Conservation (phyloP, 2,888 invertebrate species). For the Trissolcus brochymenae region DNA sequence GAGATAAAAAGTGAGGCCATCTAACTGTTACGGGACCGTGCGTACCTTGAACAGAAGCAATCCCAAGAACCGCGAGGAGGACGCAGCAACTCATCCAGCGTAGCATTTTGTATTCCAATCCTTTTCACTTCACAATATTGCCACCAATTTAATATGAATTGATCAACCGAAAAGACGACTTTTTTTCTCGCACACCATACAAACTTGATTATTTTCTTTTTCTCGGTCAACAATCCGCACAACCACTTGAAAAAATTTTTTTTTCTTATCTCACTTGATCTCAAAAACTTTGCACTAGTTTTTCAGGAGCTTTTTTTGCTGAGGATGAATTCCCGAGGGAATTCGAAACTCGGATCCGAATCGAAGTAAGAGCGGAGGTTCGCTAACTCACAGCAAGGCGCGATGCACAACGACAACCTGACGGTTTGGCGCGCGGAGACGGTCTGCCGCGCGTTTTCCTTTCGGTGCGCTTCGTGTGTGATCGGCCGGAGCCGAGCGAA, state of each 20-base stretch:
- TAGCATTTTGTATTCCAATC: slow-evolving; percentile 61
- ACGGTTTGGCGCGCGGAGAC: slow-evolving; percentile 73
- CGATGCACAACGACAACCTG: slow-evolving; percentile 63
- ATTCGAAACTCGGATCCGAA: slow-evolving; percentile 5
- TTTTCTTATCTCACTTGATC: background rate
- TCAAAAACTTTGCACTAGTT: slow-evolving; percentile 11
- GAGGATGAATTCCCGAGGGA: background rate
- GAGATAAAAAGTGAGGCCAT: background rate
- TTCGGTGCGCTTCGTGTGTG: slow-evolving; percentile 69
- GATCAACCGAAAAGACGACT: slow-evolving; percentile 10
- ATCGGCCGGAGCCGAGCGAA: slow-evolving; percentile 65
- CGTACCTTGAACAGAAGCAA: slow-evolving; percentile 68
- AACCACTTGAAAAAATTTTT: slow-evolving; percentile 7
- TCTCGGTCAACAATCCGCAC: slow-evolving; percentile 13
- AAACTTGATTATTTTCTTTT: background rate
- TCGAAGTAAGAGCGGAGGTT: slow-evolving; percentile 5
- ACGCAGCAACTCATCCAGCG: slow-evolving; percentile 65
- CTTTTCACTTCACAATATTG: slow-evolving; percentile 45
- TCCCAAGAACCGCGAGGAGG: slow-evolving; percentile 64
- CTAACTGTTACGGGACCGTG: background rate
- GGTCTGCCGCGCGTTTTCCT: slow-evolving; percentile 73
- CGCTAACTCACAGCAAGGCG: slow-evolving; percentile 10
- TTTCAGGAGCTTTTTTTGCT: background rate
- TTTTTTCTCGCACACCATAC: slow-evolving; percentile 49
- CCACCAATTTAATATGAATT: background rate